Conservation (phyloP, 2,888 invertebrate genomes). For the Nowickia ferox region DNA sequence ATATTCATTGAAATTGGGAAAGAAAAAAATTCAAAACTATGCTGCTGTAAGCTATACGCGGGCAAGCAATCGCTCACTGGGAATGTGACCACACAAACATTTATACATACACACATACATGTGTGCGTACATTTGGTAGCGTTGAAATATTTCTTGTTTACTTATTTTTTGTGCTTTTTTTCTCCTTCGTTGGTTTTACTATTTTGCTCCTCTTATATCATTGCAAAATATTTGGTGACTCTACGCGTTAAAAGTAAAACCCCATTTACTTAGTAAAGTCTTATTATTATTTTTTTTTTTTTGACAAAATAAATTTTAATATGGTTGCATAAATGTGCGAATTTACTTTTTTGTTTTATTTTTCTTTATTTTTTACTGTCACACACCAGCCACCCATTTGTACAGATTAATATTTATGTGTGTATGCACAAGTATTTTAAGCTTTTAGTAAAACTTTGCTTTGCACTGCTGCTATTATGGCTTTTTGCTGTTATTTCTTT, state of each 20-base stretch:
- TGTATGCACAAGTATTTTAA: slow-evolving; percentile 62
- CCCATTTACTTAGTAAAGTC: slow-evolving; percentile 52
- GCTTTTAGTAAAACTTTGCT: slow-evolving; percentile 67
- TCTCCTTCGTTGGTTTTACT: slow-evolving; percentile 47
- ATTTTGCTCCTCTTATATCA: slow-evolving; percentile 23
- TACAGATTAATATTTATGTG: slow-evolving; percentile 70
- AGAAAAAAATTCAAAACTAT: too few species aligned
- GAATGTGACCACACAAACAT: slow-evolving; percentile 26
- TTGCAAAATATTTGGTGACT: slow-evolving; percentile 55
- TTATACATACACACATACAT: neutral
- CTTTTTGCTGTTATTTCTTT: slow-evolving; percentile 19
- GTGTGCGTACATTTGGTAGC: slow-evolving; percentile 27
- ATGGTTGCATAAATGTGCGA: slow-evolving; percentile 12
- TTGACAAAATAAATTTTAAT: slow-evolving; percentile 60
- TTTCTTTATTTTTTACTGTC: neutral
- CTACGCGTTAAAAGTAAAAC: slow-evolving; percentile 63
- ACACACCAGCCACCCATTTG: slow-evolving; percentile 49
- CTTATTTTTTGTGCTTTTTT: slow-evolving; percentile 16
- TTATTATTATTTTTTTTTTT: slow-evolving; percentile 18
- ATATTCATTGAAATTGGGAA: too few species aligned
- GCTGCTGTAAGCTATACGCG: too few species aligned
- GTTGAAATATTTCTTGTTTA: slow-evolving; percentile 34
- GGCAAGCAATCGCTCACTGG: neutral
- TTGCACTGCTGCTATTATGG: slow-evolving; percentile 18
- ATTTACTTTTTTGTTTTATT: slow-evolving; percentile 6